These are phyloP conservation scores for Sinelater perroti DNA, from an alignment of 2,888 invertebrate species.

Conservation along the genomic window DNA sequence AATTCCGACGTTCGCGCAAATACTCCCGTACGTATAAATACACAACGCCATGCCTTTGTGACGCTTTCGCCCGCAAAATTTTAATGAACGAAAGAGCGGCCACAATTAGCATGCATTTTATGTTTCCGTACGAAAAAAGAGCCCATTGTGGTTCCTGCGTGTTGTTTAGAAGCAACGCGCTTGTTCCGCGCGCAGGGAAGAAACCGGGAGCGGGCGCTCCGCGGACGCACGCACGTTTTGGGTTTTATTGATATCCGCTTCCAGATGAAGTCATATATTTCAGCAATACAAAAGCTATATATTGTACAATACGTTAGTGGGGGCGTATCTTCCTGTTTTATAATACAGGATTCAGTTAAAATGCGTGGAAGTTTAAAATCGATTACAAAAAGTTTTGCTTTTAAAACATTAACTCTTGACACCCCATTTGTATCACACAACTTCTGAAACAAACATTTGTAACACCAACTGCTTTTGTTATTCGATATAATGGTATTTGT, in stretches of 20 bases:
- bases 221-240: too few relatives aligned
- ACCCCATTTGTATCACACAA: too few relatives aligned
- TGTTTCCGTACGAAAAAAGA: constrained; percentile 9
- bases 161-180: not conserved
- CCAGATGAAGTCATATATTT: not conserved
- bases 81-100: constrained; percentile 34
- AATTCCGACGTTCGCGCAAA: constrained; percentile 40
- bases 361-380: too few relatives aligned
- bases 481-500: too few relatives aligned
- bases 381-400: too few relatives aligned
- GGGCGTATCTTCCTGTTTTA: too few relatives aligned
- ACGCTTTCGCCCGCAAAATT: constrained; percentile 35
- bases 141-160: constrained; percentile 7
- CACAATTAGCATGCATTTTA: constrained; percentile 29
- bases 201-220: too few relatives aligned
- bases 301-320: not conserved
- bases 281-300: not conserved
- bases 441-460: too few relatives aligned
- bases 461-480: too few relatives aligned
- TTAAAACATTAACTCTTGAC: too few relatives aligned
- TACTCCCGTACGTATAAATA: constrained; percentile 34
- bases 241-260: too few relatives aligned
- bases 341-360: too few relatives aligned
- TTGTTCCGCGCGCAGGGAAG: not conserved
- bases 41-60: constrained; percentile 37